These are phyloP conservation scores for Chaunax sp. DNA, from an alignment of 2,797 vertebrate genomes.

Conservation along the genomic window DNA sequence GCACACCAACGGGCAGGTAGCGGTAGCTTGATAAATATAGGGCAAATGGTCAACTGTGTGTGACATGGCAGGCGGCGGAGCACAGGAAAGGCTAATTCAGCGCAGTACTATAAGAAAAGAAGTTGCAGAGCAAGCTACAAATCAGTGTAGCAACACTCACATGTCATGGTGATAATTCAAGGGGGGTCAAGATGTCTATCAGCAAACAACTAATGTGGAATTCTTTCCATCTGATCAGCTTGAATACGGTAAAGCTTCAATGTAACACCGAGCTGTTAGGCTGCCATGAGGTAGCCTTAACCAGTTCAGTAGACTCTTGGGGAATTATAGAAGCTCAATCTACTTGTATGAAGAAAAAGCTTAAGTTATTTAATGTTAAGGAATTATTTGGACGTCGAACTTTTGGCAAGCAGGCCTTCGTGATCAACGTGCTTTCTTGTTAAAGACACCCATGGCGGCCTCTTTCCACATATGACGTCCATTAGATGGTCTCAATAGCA, in stretches of 20 bases:
- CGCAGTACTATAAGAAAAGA: conserved; percentile 35
- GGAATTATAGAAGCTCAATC: background rate
- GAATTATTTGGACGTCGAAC: conserved; percentile 21
- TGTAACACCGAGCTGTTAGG: background rate
- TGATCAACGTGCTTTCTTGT: conserved; percentile 64
- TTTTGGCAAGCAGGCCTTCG: conserved; percentile 34
- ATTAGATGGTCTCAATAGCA: conserved; percentile 57
- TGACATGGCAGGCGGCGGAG: conserved; percentile 61
- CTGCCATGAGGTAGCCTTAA: conserved; percentile 39
- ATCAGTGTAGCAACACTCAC: conserved; percentile 35
- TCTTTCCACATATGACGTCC: conserved; percentile 75
- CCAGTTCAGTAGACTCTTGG: background rate
- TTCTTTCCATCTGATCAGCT: background rate
- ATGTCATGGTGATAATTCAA: conserved; percentile 24
- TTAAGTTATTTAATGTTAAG: background rate
- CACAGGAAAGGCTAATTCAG: conserved; percentile 63
- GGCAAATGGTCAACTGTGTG: conserved; percentile 66
- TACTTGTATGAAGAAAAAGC: background rate
- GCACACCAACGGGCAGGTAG: conserved; percentile 36
- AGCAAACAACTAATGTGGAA: background rate
- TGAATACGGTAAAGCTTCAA: background rate
- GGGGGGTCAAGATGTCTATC: background rate
- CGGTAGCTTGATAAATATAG: conserved; percentile 55
- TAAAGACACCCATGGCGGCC: conserved; percentile 72
- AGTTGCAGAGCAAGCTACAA: conserved; percentile 44